phyloP scores from a whole-genome alignment of 1,140 invertebrate genomes.

The Lithobius niger region DNA sequence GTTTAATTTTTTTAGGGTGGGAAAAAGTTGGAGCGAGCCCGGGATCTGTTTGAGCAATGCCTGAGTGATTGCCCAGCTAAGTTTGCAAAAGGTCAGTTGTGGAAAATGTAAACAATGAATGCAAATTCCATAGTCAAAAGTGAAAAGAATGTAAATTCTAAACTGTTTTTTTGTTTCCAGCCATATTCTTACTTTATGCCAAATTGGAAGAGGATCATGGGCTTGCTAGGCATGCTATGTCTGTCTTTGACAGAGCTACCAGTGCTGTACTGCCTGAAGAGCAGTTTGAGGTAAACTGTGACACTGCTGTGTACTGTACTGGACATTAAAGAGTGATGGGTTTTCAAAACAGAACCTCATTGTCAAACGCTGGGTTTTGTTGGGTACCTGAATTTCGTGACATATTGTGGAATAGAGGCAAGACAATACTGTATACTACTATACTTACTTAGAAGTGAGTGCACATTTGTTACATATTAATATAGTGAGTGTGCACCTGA shows the following conservation, averaged over 20 bases:
- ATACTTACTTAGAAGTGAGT: too few relatives aligned
- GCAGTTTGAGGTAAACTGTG: slow-evolving; percentile 60
- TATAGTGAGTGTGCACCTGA: too few relatives aligned
- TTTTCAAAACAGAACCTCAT: too few relatives aligned
- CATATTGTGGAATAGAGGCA: too few relatives aligned
- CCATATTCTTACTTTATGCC: slow-evolving; percentile 89
- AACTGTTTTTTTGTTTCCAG: slow-evolving; percentile 27
- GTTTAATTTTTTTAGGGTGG: slow-evolving; percentile 46
- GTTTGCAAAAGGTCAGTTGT: slow-evolving; percentile 65
- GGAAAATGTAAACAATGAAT: too few relatives aligned
- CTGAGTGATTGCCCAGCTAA: slow-evolving; percentile 88
- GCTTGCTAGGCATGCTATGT: slow-evolving; percentile 91
- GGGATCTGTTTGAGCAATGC: slow-evolving; percentile 99
- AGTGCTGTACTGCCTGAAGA: slow-evolving; percentile 79
- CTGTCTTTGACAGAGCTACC: slow-evolving; percentile 91
- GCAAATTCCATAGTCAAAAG: too few relatives aligned
- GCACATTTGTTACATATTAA: too few relatives aligned
- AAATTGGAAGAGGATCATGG: slow-evolving; percentile 98
- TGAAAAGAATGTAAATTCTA: slow-evolving; percentile 11
- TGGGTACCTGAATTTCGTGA: too few relatives aligned
- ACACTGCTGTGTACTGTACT: too few relatives aligned
- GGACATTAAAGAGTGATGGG: too few relatives aligned
- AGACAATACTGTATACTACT: too few relatives aligned
- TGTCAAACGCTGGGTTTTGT: too few relatives aligned
- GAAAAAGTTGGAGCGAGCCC: slow-evolving; percentile 83